Evolutionary conservation across 2,113 vertebrate species (phyloP), one percentile per base, ranked within the genome.

Genomic region (Hiodon tergisus): DNA sequence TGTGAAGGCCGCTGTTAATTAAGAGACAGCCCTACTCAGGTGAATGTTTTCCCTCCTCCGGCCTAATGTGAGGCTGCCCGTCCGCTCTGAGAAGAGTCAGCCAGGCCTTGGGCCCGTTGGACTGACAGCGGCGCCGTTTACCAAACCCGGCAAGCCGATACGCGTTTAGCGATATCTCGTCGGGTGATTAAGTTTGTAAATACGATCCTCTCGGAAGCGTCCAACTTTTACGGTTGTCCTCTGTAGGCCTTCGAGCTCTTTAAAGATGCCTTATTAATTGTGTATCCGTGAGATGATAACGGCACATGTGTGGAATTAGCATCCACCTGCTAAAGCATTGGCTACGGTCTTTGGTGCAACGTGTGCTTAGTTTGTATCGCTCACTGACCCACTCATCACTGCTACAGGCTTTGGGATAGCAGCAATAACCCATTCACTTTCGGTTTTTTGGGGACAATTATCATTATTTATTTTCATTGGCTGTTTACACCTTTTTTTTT

Each of bases 341-440:
- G 8, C 6, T 16, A 53, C 1, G 58, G n/a, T 72, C 9, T 75
- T 63, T 55, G 55, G 48, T 14, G 50, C 16, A 62, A 6, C 54
- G 50, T 61, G n/a, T 63, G 16, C 31, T 53, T 50, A 13, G 46
- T 66, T 62, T 68, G 5, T 50, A 52, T 72, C 31, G 71, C 58
- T 59, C 60, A 16, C 46, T 72, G 69, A 71, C 17, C 72, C 31
- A 81, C 71, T 46, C 50, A 67, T 79, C 7, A 62, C 69, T 54
- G 7, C 51, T 14, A 14, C 54, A n/a, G 46, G 60, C 61, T 74
- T 31, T 74, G 46, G 67, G 14, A 67, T 72, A 71, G 48, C 3
- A 46, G 63, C 61, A 72, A 68, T 78, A 78, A 79, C 66, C 48
- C 73, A 71, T 10, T 77, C 69, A 54, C 61, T 75, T 48, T 68